Evolutionary conservation across 2,797 vertebrate species (phyloP).

Genomic region (Peromyscus nudipes): DNA sequence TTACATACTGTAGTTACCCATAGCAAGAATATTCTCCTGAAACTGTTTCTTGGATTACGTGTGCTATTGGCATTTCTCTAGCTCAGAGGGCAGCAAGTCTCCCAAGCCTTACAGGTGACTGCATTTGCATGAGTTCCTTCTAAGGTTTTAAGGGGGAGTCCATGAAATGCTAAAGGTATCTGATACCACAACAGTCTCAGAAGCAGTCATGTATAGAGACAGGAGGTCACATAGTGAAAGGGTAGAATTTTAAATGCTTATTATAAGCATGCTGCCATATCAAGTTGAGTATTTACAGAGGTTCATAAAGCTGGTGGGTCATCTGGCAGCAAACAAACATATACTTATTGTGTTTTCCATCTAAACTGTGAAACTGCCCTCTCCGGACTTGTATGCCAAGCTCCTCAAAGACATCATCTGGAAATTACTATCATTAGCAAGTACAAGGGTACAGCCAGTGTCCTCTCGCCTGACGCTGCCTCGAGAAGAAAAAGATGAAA

Average conservation of each 20-base stretch:
- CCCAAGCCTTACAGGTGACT: not conserved
- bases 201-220: not conserved
- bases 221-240: not conserved
- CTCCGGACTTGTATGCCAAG: not conserved
- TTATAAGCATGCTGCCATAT: constrained; percentile 21
- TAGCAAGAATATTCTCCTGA: constrained; percentile 26
- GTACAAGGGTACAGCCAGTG: not conserved
- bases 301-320: constrained; percentile 29
- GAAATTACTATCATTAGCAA: constrained; percentile 77
- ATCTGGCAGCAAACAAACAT: constrained; percentile 64
- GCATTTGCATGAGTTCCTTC: not conserved
- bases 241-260: constrained; percentile 31
- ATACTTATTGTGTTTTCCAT: constrained; percentile 55
- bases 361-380: constrained; percentile 19
- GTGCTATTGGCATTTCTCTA: not conserved
- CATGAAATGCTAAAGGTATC: not conserved
- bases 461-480: not conserved
- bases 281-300: constrained; percentile 47
- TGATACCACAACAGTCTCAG: not conserved
- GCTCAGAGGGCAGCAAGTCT: not conserved
- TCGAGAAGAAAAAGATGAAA: constrained; percentile 25
- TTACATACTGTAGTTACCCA: not conserved
- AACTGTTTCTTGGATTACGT: not conserved
- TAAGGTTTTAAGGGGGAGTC: not conserved
- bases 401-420: constrained; percentile 55